Conservation (phyloP, 1,140 invertebrate species). For the Drosophila kurseongensis region DNA sequence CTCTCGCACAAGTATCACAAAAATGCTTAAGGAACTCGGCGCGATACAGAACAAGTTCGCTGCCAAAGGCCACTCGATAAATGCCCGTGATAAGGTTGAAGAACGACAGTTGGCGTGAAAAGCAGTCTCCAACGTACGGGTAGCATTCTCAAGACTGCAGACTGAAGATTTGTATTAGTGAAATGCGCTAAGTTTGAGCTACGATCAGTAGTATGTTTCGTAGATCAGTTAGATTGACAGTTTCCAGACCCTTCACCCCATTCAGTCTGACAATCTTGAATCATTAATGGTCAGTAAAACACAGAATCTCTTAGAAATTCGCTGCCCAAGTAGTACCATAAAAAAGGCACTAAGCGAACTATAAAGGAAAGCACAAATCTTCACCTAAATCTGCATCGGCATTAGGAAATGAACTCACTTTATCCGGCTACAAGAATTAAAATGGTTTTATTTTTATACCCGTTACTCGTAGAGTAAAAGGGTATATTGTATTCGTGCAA, state of each 20-base stretch:
- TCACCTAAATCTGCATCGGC: not conserved
- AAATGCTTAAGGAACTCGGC: slow-evolving; percentile 60
- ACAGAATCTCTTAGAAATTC: not conserved
- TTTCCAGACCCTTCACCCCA: not conserved
- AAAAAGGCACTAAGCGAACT: not conserved
- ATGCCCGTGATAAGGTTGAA: slow-evolving; percentile 56
- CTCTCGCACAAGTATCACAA: slow-evolving; percentile 58
- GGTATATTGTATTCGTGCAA: too few species aligned
- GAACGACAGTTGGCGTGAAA: slow-evolving; percentile 48
- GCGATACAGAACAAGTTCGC: slow-evolving; percentile 52
- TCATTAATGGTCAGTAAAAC: not conserved
- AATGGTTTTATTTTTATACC: too few species aligned
- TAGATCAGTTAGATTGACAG: slow-evolving; percentile 4
- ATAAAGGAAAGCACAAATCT: not conserved
- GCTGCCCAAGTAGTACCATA: not conserved
- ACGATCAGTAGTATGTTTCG: not conserved
- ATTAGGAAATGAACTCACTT: not conserved
- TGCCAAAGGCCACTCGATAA: slow-evolving; percentile 48
- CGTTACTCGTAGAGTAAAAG: too few species aligned
- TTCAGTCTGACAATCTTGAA: not conserved
- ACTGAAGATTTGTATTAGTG: slow-evolving; percentile 33
- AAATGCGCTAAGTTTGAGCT: not conserved
- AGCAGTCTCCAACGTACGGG: slow-evolving; percentile 39
- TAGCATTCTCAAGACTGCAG: slow-evolving; percentile 1
- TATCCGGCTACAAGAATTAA: not conserved